Conservation (phyloP, 1,140 invertebrate genomes). For the Ceratina calcarata region DNA sequence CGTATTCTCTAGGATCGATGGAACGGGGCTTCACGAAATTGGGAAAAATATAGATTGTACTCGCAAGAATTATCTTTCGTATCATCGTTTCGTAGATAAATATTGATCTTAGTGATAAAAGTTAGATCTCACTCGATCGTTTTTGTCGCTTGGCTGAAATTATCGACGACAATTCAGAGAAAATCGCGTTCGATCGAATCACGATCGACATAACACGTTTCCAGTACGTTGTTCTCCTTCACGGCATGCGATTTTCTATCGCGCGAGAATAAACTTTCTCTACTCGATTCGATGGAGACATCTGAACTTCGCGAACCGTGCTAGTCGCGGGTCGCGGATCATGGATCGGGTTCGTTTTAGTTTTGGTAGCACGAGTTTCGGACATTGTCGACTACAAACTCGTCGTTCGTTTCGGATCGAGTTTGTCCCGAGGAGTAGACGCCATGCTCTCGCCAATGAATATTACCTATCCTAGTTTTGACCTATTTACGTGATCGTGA, state of each 20-base stretch:
- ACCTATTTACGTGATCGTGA: not conserved
- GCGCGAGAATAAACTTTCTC: conserved; percentile 8
- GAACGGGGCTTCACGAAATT: too few relatives aligned
- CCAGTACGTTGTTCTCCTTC: not conserved
- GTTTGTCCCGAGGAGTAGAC: not conserved
- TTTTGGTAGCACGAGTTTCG: not conserved
- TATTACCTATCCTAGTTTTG: not conserved
- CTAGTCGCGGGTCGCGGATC: not conserved
- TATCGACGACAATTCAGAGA: too few relatives aligned
- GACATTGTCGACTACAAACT: conserved; percentile 4
- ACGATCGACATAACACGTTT: too few relatives aligned
- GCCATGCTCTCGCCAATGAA: not conserved
- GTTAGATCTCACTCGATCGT: too few relatives aligned
- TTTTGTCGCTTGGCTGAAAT: too few relatives aligned
- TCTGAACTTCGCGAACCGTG: not conserved
- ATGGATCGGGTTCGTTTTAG: conserved; percentile 14
- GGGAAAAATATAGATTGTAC: too few relatives aligned
- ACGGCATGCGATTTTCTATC: not conserved
- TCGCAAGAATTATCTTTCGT: too few relatives aligned
- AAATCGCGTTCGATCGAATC: too few relatives aligned
- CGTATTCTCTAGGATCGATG: too few relatives aligned
- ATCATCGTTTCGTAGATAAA: too few relatives aligned
- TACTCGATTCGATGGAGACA: not conserved
- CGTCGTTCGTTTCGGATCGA: not conserved
- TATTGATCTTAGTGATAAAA: too few relatives aligned